Conservation (phyloP, 2,888 invertebrate species). For the Protonemura montana region DNA sequence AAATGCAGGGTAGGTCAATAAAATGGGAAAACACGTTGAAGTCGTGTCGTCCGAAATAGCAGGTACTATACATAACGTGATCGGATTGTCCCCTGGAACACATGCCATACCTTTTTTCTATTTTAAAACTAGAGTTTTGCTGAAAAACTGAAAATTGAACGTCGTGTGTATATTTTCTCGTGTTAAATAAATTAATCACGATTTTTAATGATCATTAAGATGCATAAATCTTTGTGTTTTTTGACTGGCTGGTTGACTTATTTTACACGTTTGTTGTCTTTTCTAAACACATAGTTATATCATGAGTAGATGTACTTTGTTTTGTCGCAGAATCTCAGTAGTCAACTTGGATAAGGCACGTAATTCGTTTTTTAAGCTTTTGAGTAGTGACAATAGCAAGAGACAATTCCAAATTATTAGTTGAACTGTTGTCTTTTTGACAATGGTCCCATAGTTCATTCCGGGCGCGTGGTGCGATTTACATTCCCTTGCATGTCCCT, state of each 20-base stretch:
- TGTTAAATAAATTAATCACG: no score
- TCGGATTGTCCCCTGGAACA: background rate
- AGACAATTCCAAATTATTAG: background rate
- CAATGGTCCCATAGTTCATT: background rate
- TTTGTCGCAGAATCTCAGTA: background rate
- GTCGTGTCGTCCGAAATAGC: background rate
- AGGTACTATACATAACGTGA: background rate
- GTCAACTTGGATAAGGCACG: background rate
- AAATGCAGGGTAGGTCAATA: background rate
- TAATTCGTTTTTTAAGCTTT: background rate
- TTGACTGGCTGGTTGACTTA: no score
- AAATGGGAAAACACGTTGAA: background rate
- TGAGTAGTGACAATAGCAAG: slow-evolving; percentile 8
- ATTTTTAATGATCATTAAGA: no score
- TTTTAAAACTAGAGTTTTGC: background rate
- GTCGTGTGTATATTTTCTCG: no score
- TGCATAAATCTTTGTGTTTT: no score
- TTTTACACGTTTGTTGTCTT: no score
- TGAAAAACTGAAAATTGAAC: background rate
- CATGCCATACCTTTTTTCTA: background rate
- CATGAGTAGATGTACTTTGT: no score
- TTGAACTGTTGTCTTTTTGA: background rate
- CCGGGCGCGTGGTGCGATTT: slow-evolving; percentile 4
- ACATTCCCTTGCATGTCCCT: slow-evolving; percentile 13
- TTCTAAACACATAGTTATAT: no score